Evolutionary conservation across 2,797 vertebrate species (phyloP), one percentile per base, ranked within the genome.

Genomic region (Tokudaia muenninki): DNA sequence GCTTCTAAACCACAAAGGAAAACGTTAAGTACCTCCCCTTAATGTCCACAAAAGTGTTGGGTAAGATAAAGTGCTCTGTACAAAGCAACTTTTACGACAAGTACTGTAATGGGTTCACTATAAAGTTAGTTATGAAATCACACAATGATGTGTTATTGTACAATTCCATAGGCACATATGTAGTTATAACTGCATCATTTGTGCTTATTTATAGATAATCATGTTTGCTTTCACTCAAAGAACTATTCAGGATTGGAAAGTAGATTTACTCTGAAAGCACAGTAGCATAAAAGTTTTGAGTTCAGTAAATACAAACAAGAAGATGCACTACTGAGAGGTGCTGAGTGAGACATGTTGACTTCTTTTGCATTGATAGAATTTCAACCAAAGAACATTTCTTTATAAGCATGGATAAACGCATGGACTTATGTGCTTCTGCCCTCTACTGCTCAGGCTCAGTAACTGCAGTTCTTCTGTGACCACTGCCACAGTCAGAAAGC

Each of bases 401-500:
- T 88, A 17, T 44, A 21, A 6, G 24, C 19, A 0, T 3, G 65
- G 34, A 37, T 74, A 63, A 92, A 94, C 80, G 52, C 65, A 19
- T 1, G 8, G 83, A 12, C 55, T 94, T 95, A 41, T 83, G 47
- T 80, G 61, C 83, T 95, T 65, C 98, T 98, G 98, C 98, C 98
- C 97, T 97, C 98, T 97, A 90, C 97, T 95, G 98, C 41, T 91
- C 13, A 44, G 11, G 13, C 44, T 9, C n/a, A 34, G 1, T 90
- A 98, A 97, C 31, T 98, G 95, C 98, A 98, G 0, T 19, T 72
- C 78, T 74, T 11, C 47, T 77, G 0, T 63, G 67, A 1, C 22
- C 55, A 44, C 82, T 77, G 12, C 31, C 11, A 16, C 67, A 31
- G 12, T 57, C 83, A 57, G 44, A 67, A 94, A 95, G 70, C 44